A percentile compares a stretch with the other conserved stretches of the same genome.
Evolutionary conservation across 2,113 vertebrate species (phyloP).

Genomic region (Egretta garzetta): DNA sequence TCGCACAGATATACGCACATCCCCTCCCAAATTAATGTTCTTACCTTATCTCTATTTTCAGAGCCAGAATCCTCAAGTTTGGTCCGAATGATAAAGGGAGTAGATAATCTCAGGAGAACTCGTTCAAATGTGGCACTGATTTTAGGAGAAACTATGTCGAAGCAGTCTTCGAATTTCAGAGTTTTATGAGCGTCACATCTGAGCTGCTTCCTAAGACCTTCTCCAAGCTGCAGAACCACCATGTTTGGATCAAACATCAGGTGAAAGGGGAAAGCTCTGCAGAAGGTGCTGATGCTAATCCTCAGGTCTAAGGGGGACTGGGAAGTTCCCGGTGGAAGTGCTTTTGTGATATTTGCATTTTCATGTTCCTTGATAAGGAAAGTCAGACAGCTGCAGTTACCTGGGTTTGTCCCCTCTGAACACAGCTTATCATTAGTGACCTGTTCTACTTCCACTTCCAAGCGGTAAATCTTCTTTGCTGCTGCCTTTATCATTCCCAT

Average conservation of each 20-base stretch:
- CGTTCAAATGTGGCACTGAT: constrained; percentile 90
- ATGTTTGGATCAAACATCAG: constrained; percentile 92
- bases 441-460: constrained; percentile 91
- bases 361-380: constrained; percentile 86
- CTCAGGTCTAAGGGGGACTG: constrained; percentile 87
- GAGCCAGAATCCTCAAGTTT: constrained; percentile 82
- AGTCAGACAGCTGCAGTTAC: constrained; percentile 84
- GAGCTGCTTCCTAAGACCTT: constrained; percentile 91
- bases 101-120: constrained; percentile 90
- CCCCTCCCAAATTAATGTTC: neutral
- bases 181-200: constrained; percentile 87
- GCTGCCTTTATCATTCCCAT: constrained; percentile 92
- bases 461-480: constrained; percentile 89
- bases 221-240: constrained; percentile 92
- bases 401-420: constrained; percentile 78
- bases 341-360: constrained; percentile 74
- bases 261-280: constrained; percentile 96
- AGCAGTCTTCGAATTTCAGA: constrained; percentile 91
- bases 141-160: constrained; percentile 94
- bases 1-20: neutral
- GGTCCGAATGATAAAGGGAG: constrained; percentile 95
- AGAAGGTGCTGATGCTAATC: constrained; percentile 94
- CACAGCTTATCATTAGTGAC: constrained; percentile 78
- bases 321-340: constrained; percentile 80
- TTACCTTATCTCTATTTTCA: constrained; percentile 95